These are phyloP conservation scores for Gavialis gangeticus DNA, from an alignment of 2,113 vertebrate species.

Conservation along the genomic window DNA sequence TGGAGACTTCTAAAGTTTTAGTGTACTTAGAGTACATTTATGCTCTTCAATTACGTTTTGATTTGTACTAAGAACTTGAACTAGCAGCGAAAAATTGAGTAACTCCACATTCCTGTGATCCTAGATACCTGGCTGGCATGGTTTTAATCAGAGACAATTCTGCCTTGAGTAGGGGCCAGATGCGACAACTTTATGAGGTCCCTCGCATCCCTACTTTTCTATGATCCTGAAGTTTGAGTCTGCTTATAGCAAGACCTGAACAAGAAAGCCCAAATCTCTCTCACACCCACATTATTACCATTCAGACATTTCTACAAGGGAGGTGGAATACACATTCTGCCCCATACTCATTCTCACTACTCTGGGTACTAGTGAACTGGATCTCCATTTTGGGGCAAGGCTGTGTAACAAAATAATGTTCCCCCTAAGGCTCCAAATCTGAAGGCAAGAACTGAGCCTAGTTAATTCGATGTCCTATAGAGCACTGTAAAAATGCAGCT, in stretches of 20 bases:
- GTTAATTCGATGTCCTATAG: not conserved
- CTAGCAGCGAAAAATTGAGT: not conserved
- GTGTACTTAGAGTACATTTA: not conserved
- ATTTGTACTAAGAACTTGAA: not conserved
- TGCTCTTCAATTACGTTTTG: not conserved
- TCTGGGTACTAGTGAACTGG: not conserved
- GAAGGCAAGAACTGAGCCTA: not conserved
- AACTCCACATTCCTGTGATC: not conserved
- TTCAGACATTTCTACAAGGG: not conserved
- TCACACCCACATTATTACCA: too few relatives aligned
- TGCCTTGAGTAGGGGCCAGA: too few relatives aligned
- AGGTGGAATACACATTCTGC: not conserved
- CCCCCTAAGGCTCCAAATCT: not conserved
- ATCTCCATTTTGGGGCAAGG: not conserved
- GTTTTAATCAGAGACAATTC: too few relatives aligned
- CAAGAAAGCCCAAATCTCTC: too few relatives aligned
- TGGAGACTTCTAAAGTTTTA: not conserved
- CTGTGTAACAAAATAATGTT: too few relatives aligned
- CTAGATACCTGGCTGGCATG: too few relatives aligned
- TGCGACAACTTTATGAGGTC: too few relatives aligned
- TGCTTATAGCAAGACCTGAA: too few relatives aligned
- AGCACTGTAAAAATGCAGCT: rapidly evolving
- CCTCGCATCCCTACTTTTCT: too few relatives aligned
- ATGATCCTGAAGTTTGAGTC: too few relatives aligned
- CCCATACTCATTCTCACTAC: not conserved